Base-by-base conservation (phyloP, 2,888 invertebrate species). In the Strigamia transsilvanica region DNA sequence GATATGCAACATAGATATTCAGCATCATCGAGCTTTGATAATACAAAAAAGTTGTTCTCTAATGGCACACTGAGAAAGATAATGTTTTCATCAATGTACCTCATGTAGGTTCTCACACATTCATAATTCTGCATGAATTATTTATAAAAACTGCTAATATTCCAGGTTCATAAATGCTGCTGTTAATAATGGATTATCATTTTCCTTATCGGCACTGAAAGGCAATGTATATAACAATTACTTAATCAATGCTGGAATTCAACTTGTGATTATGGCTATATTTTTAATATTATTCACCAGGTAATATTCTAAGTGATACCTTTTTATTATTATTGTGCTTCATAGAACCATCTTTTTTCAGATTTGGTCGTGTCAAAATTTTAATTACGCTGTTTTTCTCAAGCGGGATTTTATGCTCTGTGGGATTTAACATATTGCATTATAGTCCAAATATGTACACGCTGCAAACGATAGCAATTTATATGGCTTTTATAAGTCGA, bases 141-240 rank as follows among this genome's bases (percentile, higher is more conserved):
- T 32, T 5, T 12, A 5, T 32, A 34, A 38, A 27, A 38, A 38
- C 10, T 79, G 0, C 15, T 41, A 38, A 10, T 12, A 41, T 41
- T 79, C n/a, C 13, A 79, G 79, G 41, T 79, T 38, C 13, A 18
- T 41, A 7, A 79, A 79, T n/a, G 42, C 41, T 41, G 9, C 7
- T 23, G 42, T 79, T n/a, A 12, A 21, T n/a, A 41, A n/a, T 41
- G 79, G 79, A 12, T 41, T 79, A 10, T 41, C 41, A 41, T 79
- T 79, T 38, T 32, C 79, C 10, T 7, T 79, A 18, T 79, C 79
- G 1, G 18, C 34, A 21, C 15, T 79, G 38, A 18, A 38, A 38
- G 79, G 79, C 10, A 41, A 79, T 79, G 9, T 79, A n/a, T 79
- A 79, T 12, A n/a, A 21, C 15, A 79, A 79, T 79, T 79, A 79